These are phyloP conservation scores for Nomada fabriciana DNA, from an alignment of 2,888 invertebrate genomes.

Conservation along the genomic window DNA sequence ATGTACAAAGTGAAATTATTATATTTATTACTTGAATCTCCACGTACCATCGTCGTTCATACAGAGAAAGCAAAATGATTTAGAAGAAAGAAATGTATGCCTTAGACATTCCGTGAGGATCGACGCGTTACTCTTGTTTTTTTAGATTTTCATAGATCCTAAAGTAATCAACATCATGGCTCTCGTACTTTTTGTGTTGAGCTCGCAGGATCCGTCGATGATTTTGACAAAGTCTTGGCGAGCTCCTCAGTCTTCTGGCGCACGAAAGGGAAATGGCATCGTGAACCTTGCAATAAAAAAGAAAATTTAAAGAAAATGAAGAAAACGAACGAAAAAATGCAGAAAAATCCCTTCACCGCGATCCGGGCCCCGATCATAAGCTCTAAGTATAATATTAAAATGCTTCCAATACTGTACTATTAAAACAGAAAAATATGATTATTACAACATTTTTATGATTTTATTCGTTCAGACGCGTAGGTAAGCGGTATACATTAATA, in stretches of 20 bases:
- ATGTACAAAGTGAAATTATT: too few relatives aligned
- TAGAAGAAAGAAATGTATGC: conserved; percentile 40
- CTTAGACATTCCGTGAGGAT: conserved; percentile 69
- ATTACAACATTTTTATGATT: conserved; percentile 81
- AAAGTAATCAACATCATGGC: conserved; percentile 34
- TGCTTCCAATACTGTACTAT: conserved; percentile 83
- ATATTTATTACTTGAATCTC: conserved; percentile 29
- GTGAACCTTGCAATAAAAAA: conserved; percentile 68
- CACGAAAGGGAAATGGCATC: conserved; percentile 52
- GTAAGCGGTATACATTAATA: conserved; percentile 71
- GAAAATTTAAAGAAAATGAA: neutral
- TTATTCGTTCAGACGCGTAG: conserved; percentile 78
- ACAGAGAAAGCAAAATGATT: neutral
- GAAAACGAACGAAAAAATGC: neutral
- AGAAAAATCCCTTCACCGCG: conserved; percentile 67
- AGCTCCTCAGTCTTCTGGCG: conserved; percentile 18
- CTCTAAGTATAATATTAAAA: conserved; percentile 81
- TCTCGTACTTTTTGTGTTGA: conserved; percentile 49
- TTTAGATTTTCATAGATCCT: conserved; percentile 35
- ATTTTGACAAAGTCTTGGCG: conserved; percentile 17
- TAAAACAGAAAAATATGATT: conserved; percentile 65
- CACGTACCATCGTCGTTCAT: conserved; percentile 26
- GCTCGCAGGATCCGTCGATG: conserved; percentile 24
- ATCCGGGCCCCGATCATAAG: conserved; percentile 70
- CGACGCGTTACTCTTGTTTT: conserved; percentile 30